Evolutionary conservation across 2,888 invertebrate genomes (phyloP).

Genomic region (Gnatocerus cornutus): DNA sequence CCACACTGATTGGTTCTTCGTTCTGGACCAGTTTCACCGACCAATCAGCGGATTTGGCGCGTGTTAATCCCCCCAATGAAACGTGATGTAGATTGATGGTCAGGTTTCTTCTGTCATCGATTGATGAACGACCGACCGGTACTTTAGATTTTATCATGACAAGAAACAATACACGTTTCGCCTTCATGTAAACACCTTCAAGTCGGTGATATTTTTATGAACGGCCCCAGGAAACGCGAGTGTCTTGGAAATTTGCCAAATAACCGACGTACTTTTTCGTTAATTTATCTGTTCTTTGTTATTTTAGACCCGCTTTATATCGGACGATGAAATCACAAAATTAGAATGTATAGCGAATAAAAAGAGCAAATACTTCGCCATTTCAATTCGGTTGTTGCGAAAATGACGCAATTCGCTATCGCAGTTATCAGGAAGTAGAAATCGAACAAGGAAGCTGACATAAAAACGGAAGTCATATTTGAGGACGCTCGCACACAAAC

Average conservation of each 20-base stretch:
- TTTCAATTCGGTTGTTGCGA: background rate
- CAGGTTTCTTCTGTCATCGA: no score
- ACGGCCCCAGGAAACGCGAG: constrained; percentile 38
- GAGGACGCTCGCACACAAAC: no score
- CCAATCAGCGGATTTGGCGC: no score
- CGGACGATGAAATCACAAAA: constrained; percentile 37
- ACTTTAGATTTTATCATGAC: no score
- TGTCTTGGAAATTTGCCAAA: constrained; percentile 38
- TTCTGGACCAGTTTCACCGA: no score
- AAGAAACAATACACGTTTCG: background rate
- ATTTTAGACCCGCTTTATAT: constrained; percentile 36
- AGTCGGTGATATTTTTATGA: constrained; percentile 39
- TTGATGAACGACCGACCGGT: no score
- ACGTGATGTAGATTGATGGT: no score
- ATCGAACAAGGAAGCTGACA: constrained; percentile 2
- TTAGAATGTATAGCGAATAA: constrained; percentile 6
- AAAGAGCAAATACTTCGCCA: background rate
- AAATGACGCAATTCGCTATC: constrained; percentile 6
- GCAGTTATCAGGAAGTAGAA: background rate
- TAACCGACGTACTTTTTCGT: constrained; percentile 42
- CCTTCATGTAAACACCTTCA: constrained; percentile 2
- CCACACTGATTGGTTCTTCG: no score
- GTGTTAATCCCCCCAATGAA: no score
- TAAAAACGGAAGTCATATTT: background rate
- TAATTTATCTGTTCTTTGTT: constrained; percentile 45